These are phyloP conservation scores for Aplysina aerophoba DNA, from an alignment of 37 sponge, comb jelly and placozoan species.

Conservation along the genomic window DNA sequence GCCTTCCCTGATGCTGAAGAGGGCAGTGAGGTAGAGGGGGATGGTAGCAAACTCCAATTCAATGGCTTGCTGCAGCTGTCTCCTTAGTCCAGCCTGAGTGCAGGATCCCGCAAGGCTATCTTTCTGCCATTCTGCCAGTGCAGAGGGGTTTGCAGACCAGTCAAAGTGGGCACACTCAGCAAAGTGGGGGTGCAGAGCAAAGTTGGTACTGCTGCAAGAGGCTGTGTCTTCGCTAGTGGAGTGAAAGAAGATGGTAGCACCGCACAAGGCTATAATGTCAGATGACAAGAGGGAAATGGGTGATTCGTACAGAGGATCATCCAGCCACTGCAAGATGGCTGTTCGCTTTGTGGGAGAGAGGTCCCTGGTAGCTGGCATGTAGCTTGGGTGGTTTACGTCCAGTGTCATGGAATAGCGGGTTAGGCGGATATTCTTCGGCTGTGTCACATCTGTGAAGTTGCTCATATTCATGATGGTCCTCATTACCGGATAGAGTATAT, in stretches of 20 bases:
- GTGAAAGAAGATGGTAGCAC: too few relatives aligned
- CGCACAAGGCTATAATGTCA: too few relatives aligned
- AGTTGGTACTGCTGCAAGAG: not conserved
- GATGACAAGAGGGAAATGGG: too few relatives aligned
- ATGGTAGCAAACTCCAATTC: slow-evolving; percentile 55
- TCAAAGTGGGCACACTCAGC: too few relatives aligned
- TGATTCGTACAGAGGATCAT: not conserved
- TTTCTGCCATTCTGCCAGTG: not conserved
- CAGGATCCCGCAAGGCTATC: not conserved
- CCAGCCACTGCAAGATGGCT: slow-evolving; percentile 53
- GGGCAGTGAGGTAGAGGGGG: slow-evolving; percentile 54
- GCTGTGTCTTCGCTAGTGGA: too few relatives aligned
- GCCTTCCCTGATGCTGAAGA: slow-evolving; percentile 57
- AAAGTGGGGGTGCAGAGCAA: not conserved
- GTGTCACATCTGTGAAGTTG: slow-evolving; percentile 33
- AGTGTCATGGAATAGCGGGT: not conserved
- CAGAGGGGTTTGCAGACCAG: not conserved
- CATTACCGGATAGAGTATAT: slow-evolving; percentile 22
- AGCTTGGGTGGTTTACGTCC: slow-evolving; percentile 31
- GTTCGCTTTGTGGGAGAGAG: slow-evolving; percentile 45
- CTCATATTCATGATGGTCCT: slow-evolving; percentile 29
- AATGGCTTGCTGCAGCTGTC: slow-evolving; percentile 43
- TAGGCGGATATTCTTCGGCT: slow-evolving; percentile 21
- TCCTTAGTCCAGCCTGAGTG: not conserved
- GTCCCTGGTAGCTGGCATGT: slow-evolving; percentile 66